These are phyloP conservation scores for Larimichthys crocea DNA, from an alignment of 2,113 vertebrate species.

Conservation along the genomic window DNA sequence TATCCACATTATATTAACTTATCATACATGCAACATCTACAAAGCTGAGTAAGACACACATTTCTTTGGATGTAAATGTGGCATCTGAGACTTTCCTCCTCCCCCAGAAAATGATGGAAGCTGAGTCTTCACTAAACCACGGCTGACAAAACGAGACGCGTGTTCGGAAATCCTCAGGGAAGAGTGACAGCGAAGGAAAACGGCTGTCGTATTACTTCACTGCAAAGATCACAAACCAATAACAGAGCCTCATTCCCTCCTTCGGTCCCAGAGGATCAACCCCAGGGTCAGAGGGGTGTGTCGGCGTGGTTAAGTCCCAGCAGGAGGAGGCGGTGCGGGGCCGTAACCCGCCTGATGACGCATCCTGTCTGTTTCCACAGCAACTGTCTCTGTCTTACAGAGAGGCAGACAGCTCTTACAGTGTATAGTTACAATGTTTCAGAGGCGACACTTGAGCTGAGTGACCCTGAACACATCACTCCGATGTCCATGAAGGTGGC, in stretches of 20 bases:
- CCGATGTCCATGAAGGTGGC: neutral
- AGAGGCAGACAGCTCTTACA: neutral
- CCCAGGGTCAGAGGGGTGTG: constrained; percentile 52
- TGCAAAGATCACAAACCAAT: constrained; percentile 60
- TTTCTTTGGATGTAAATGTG: neutral
- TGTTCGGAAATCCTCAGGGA: constrained; percentile 38
- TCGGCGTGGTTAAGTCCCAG: constrained; percentile 15
- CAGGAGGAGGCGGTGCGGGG: constrained; percentile 44
- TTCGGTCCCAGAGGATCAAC: constrained; percentile 39
- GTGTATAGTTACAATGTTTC: constrained; percentile 13
- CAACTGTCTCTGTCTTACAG: neutral
- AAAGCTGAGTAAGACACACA: neutral
- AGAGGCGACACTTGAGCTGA: constrained; percentile 21
- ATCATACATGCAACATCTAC: neutral
- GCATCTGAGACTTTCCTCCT: neutral
- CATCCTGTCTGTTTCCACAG: constrained; percentile 29
- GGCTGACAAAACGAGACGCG: constrained; percentile 14
- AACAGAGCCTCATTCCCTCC: constrained; percentile 60
- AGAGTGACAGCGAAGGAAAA: constrained; percentile 13
- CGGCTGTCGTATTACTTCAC: constrained; percentile 10
- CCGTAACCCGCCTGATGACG: constrained; percentile 37
- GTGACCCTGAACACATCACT: constrained; percentile 7
- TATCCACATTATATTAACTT: neutral
- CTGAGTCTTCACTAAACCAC: constrained; percentile 3
- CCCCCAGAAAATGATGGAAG: constrained; percentile 2